Conservation (phyloP, 2,888 invertebrate genomes). For the Linnaemya tessellans region DNA sequence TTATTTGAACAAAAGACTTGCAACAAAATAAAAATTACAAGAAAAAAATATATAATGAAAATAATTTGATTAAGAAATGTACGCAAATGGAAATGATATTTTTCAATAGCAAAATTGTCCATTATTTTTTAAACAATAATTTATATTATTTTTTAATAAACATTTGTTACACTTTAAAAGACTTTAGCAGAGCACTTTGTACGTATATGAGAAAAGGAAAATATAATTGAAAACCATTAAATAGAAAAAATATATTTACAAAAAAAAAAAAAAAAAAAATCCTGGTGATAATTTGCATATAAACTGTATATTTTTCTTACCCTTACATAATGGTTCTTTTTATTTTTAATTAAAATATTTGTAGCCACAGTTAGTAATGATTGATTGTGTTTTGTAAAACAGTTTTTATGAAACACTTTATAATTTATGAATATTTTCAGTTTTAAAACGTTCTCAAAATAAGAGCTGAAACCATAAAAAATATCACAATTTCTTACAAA, state of each 20-base stretch:
- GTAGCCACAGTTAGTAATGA: conserved; percentile 34
- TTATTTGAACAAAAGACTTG: conserved; percentile 46
- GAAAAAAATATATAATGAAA: conserved; percentile 26
- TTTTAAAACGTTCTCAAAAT: background rate
- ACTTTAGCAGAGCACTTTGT: background rate
- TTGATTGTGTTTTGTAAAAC: conserved; percentile 33
- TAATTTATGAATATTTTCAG: conserved; percentile 27
- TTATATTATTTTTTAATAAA: conserved; percentile 21
- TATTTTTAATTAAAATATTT: conserved; percentile 39
- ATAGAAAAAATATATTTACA: conserved; percentile 24
- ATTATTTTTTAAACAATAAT: conserved; percentile 2
- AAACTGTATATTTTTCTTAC: conserved; percentile 13
- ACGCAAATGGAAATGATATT: conserved; percentile 17
- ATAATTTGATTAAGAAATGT: conserved; percentile 32
- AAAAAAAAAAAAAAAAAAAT: background rate
- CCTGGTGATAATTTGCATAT: conserved; percentile 22
- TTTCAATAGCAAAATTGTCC: background rate
- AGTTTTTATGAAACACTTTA: background rate
- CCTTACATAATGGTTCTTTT: conserved; percentile 26
- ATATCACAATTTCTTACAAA: background rate
- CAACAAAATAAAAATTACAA: background rate
- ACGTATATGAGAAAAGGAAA: background rate
- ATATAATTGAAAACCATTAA: conserved; percentile 20
- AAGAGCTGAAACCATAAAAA: background rate
- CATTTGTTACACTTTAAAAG: conserved; percentile 28